Evolutionary conservation across 2,797 vertebrate genomes (phyloP).

Genomic region (Cuculus canorus): DNA sequence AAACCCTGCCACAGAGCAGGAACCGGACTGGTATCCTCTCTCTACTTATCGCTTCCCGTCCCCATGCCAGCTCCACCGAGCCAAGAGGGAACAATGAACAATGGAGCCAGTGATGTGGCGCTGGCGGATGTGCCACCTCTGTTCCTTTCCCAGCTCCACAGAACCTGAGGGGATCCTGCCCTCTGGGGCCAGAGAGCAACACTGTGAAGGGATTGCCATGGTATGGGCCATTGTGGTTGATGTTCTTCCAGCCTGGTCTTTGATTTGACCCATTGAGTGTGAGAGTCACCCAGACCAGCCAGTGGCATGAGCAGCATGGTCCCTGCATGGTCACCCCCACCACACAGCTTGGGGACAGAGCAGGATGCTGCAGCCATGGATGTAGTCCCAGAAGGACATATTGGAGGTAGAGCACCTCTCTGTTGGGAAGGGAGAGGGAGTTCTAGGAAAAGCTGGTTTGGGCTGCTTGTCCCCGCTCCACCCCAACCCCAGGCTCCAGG

Average conservation of each 20-base stretch:
- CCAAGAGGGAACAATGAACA: constrained; percentile 57
- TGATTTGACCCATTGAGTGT: fast-evolving
- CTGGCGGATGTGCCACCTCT: background rate
- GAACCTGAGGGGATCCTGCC: fast-evolving
- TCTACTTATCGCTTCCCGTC: background rate
- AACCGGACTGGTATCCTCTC: background rate
- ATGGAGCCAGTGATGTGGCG: background rate
- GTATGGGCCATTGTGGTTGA: fast-evolving
- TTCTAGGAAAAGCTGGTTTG: background rate
- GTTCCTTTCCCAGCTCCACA: fast-evolving
- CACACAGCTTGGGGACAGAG: background rate
- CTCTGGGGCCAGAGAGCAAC: fast-evolving
- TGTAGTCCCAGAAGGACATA: background rate
- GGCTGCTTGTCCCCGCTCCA: background rate
- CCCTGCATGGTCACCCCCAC: fast-evolving
- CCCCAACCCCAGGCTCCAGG: fast-evolving
- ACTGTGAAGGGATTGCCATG: fast-evolving
- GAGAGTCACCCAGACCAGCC: fast-evolving
- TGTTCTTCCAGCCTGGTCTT: background rate
- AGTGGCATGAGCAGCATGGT: fast-evolving
- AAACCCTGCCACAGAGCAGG: background rate
- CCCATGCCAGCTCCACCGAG: fast-evolving
- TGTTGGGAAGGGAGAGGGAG: background rate
- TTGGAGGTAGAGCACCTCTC: background rate
- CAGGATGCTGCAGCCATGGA: fast-evolving